Base-by-base conservation (phyloP, 23 tunicate genomes). In the Clavelina lepadiformis region DNA sequence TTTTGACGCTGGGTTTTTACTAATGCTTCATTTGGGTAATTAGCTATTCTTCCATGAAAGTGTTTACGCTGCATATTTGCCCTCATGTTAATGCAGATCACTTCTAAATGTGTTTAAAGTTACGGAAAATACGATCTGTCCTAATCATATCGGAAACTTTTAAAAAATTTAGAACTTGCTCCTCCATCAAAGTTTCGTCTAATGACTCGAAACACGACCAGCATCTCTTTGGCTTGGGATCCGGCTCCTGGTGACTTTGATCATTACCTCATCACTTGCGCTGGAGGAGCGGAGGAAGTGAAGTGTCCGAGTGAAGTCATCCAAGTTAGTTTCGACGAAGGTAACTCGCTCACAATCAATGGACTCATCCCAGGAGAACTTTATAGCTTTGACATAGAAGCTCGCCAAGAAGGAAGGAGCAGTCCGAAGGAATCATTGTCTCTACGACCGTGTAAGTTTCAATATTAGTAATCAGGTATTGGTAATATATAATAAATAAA, bases 201-300 rank as follows among this genome's bases (percentile, higher is more conserved):
- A 4, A 28, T 29, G 38, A 35, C 78, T 8, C 53, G 54, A 25
- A 56, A 72, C 35, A 55, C 36, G 58, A 36, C 34, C 21, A 13
- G 24, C 18, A 11, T 72, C 22, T 35, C 37, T 7, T 26, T 72
- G 31, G 66, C 29, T 3, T 72, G 78, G 78, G 65, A 58, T 35
- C 33, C 78, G 3, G 65, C 67, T 38, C 65, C 67, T 2, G 78
- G 78, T 26, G 66, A 72, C 23, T 58, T 72, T 20, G 51, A 36
- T 8, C 26, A 47, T 24, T 72, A 72, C 51, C 33, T 58, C 5
- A 67, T 72, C 35, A 46, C 78, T 3, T 72, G 67, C 65, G 35
- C 31, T 11, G 61, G 60, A 51, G 59, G 46, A 3, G 51, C 13
- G 28, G n/a, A n/a, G n/a, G 69, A 25, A 30, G 20, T 22, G 15